A percentile compares a stretch with the other conserved stretches of the same genome.
phyloP scores from a whole-genome alignment of 2,113 vertebrate genomes.

The Coturnix japonica region DNA sequence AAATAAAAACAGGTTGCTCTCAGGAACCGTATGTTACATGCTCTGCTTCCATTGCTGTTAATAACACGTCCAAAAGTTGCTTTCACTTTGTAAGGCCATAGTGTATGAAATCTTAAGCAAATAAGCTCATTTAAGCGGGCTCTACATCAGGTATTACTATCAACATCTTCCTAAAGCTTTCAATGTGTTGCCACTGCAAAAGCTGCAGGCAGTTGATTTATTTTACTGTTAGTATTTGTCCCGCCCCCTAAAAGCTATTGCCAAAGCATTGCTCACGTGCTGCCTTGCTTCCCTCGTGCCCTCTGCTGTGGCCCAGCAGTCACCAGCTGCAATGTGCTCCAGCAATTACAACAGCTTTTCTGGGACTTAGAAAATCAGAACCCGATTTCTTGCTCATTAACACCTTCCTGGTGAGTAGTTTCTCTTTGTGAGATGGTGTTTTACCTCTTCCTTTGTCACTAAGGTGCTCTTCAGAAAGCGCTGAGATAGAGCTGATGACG shows the following conservation, averaged over 20 bases:
- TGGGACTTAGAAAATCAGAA: neutral
- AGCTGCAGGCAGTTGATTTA: neutral
- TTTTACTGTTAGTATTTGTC: neutral
- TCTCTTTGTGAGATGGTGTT: neutral
- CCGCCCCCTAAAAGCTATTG: neutral
- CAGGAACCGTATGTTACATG: neutral
- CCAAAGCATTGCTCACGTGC: neutral
- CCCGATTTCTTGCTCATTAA: neutral
- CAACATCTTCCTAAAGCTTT: neutral
- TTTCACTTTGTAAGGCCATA: neutral
- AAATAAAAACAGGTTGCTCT: neutral
- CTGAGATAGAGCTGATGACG: neutral
- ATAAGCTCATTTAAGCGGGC: neutral
- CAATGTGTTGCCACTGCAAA: too few relatives aligned
- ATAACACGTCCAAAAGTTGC: neutral
- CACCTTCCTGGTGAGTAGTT: neutral
- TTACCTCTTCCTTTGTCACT: neutral
- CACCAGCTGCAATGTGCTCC: neutral
- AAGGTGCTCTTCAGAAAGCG: neutral
- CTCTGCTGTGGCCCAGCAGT: neutral
- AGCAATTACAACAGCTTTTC: neutral
- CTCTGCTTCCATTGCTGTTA: neutral
- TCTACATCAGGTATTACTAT: neutral
- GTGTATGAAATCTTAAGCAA: neutral
- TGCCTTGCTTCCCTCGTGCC: neutral